Evolutionary conservation across 2,797 vertebrate genomes (phyloP), one percentile per base, ranked within the genome.

Genomic region (Rhodeus uyekii): DNA sequence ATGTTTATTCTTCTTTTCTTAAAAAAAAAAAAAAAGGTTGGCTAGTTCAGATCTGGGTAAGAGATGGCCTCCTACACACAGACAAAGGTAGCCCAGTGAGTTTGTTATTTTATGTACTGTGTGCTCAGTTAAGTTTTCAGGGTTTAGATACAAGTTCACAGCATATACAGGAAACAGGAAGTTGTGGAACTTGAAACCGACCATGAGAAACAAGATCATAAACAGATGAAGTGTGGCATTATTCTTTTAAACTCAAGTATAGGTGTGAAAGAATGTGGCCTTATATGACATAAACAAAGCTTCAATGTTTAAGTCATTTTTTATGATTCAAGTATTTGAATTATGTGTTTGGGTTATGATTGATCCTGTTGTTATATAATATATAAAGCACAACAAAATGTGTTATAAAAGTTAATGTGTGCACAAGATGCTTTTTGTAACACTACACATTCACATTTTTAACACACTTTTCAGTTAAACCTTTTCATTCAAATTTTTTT

Each of bases 81-180:
- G n/a, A 29, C 6, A 29, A 48, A 50, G 19, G 7, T 39, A 74
- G 46, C 36, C 42, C 46, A 58, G 2, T 48, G 6, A 63, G 53
- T 38, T 18, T 55, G 24, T 38, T 39, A 64, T 22, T 27, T 42
- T 13, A 39, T 8, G 13, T 44, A 18, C 71, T 39, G 3, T 58
- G 29, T 71, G 80, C 29, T 74, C n/a, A 71, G 5, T 50, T 2
- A 75, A 22, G 55, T 22, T 65, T 75, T 75, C 44, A 55, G 18
- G 34, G 34, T 24, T 80, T 73, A 53, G 18, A 53, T 73, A 76
- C 18, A 76, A 7, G 46, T 73, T 84, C 55, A 78, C 38, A 65
- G 36, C 38, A 50, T 34, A 73, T 27, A 73, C 76, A 84, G 86
- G 74, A 85, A 87, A 83, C 73, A 85, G 83, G 84, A 85, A 83